Evolutionary conservation across 2,888 invertebrate genomes (phyloP), one percentile per base, ranked within the genome.

Genomic region (Crossocerus cetratus): DNA sequence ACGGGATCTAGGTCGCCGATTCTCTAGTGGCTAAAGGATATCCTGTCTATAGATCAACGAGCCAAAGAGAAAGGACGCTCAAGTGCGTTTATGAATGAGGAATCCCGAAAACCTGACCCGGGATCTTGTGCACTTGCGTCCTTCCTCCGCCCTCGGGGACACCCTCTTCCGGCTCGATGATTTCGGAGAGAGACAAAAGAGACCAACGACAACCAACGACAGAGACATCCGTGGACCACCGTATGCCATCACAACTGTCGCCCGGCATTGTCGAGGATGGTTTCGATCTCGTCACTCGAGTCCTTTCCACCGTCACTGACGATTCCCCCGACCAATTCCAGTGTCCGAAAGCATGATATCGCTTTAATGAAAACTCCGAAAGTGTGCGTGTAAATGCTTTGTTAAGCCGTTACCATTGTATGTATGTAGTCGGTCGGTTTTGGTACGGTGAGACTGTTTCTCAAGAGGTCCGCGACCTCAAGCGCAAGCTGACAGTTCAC

Each of bases 151-250:
- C 84, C 78, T 76, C 68, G 77, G 86, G 82, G 86, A 86, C 88
- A 86, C 86, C 88, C 86, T 72, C 87, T 88, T 88, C 88, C 88
- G 88, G 87, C 78, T 86, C 82, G 73, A 83, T 82, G 82, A 84
- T 86, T 85, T 72, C 71, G 55, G 71, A 67, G 8, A 32, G 75
- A 74, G 72, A 49, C 49, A 16, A 49, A 49, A 16, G n/a, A 2
- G 32, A 32, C 32, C 1, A 32, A 11, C n/a, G n/a, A n/a, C n/a
- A 43, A 13, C 43, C 43, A 8, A 5, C 49, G 16, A 49, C 49
- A 14, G 49, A 49, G 49, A 49, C 32, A 32, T 14, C 72, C 65
- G 75, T 66, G 53, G 56, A 71, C 57, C 74, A 23, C 71, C 76
- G 77, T 73, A 83, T 74, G 74, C 66, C 65, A 74, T 70, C 65